Evolutionary conservation across 2,797 vertebrate genomes (phyloP).

Genomic region (Apogon hyalosoma): DNA sequence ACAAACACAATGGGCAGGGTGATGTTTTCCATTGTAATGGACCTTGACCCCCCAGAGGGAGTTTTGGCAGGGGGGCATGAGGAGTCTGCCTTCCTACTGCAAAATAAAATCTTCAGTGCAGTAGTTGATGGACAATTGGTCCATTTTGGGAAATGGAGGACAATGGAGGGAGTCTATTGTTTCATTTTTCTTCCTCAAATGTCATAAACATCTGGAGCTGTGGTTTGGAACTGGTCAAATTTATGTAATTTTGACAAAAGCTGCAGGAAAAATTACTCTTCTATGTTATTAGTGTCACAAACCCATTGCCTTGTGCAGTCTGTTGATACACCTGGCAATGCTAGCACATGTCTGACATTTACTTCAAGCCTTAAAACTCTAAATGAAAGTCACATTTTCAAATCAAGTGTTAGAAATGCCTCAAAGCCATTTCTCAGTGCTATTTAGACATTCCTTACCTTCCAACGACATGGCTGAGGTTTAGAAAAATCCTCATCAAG

Average conservation of each 20-base stretch:
- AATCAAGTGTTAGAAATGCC: slow-evolving; percentile 45
- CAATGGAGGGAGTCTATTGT: slow-evolving; percentile 9
- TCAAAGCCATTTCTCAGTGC: slow-evolving; percentile 12
- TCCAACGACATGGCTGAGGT: slow-evolving; percentile 6
- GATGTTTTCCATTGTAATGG: slow-evolving; percentile 73
- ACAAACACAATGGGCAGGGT: slow-evolving; percentile 65
- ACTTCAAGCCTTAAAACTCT: not conserved
- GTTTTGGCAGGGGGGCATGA: slow-evolving; percentile 43
- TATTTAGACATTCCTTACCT: slow-evolving; percentile 18
- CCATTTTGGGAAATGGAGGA: slow-evolving; percentile 10
- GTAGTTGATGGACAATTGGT: slow-evolving; percentile 17
- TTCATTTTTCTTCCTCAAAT: not conserved
- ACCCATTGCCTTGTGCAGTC: not conserved
- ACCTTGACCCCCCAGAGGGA: slow-evolving; percentile 63
- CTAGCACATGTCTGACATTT: slow-evolving; percentile 1
- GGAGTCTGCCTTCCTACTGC: slow-evolving; percentile 34
- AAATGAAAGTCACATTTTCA: slow-evolving; percentile 19
- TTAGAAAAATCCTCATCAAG: slow-evolving; percentile 21
- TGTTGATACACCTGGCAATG: slow-evolving; percentile 2
- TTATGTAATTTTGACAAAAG: too few relatives aligned
- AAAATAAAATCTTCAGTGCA: slow-evolving; percentile 11
- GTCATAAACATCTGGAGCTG: too few relatives aligned
- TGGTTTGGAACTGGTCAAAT: too few relatives aligned
- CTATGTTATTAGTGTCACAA: too few relatives aligned
- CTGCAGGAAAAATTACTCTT: too few relatives aligned